Base-by-base conservation (phyloP, 2,113 vertebrate genomes). In the Callipepla californica region DNA sequence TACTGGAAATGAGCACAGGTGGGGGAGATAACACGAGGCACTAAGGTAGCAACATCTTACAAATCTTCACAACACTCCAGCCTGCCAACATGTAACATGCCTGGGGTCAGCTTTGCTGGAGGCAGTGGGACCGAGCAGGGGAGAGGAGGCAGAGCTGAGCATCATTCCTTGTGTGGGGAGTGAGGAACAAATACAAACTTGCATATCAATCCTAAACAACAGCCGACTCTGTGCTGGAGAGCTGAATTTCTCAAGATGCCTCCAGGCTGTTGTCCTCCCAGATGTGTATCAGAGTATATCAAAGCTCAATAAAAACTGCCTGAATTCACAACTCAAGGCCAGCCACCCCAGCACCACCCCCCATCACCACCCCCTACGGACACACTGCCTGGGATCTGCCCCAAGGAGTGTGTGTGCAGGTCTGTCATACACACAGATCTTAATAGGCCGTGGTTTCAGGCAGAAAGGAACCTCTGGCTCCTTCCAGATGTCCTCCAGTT, bases 141-240 rank as follows among this genome's bases (percentile, higher is more conserved):
- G 51, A 42, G 65, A 18, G 62, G 30, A 34, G 57, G 32, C 45
- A 68, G 53, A 28, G 44, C 58, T 38, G 16, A 6, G 1, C 61
- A 45, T 5, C 32, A 45, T 25, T 17, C 19, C 62, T 15, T 1
- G 0, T 11, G 7, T 3, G 13, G 38, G 14, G 12, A 25, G 40
- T 38, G 7, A 53, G 59, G 40, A 80, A 45, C 20, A 65, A 47
- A 72, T 2, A 22, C 0, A 30, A 53, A 47, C 19, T 42, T 36
- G 20, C 23, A 58, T 15, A 80, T 36, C 77, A 14, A 4, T 34
- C 65, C 50, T 26, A 78, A 92, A 26, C 19, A 74, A 66, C n/a
- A 66, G 28, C 13, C 82, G 9, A 28, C 36, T 28, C 13, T 51
- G 40, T 53, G 28, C 5, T 0, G 0, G 30, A 84, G 8, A 84